These are phyloP conservation scores for Lindbergichthys nudifrons DNA, from an alignment of 2,797 vertebrate genomes.

Conservation along the genomic window DNA sequence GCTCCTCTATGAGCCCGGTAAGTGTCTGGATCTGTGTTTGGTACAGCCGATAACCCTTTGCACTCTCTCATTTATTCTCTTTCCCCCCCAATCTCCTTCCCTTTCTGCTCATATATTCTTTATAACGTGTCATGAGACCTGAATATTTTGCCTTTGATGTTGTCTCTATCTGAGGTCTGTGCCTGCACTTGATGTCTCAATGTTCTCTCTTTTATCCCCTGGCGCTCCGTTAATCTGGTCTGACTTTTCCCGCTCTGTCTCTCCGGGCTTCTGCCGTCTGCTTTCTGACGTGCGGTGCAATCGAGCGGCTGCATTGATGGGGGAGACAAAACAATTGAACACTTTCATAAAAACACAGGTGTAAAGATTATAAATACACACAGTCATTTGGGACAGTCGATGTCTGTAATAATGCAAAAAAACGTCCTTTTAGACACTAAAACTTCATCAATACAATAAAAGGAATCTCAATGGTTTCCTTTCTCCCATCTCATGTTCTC, in stretches of 20 bases:
- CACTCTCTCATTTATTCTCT: constrained; percentile 63
- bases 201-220: constrained; percentile 72
- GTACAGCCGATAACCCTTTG: constrained; percentile 62
- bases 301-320: constrained; percentile 3
- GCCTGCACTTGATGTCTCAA: constrained; percentile 72
- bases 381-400: background rate
- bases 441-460: background rate
- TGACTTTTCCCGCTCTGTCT: constrained; percentile 56
- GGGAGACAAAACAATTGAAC: constrained; percentile 11
- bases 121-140: constrained; percentile 69
- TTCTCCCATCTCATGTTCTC: constrained; percentile 15
- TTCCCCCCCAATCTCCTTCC: constrained; percentile 45
- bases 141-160: constrained; percentile 79
- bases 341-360: background rate
- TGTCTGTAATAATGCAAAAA: background rate
- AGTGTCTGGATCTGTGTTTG: constrained; percentile 64
- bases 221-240: constrained; percentile 67
- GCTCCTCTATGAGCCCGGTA: constrained; percentile 66
- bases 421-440: too few relatives aligned
- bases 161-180: constrained; percentile 70
- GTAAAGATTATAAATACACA: background rate
- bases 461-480: constrained; percentile 3
- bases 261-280: constrained; percentile 50
- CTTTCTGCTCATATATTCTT: constrained; percentile 69
- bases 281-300: constrained; percentile 20